Evolutionary conservation across 2,113 vertebrate species (phyloP), one percentile per base, ranked within the genome.

Genomic region (Gymnarchus niloticus): DNA sequence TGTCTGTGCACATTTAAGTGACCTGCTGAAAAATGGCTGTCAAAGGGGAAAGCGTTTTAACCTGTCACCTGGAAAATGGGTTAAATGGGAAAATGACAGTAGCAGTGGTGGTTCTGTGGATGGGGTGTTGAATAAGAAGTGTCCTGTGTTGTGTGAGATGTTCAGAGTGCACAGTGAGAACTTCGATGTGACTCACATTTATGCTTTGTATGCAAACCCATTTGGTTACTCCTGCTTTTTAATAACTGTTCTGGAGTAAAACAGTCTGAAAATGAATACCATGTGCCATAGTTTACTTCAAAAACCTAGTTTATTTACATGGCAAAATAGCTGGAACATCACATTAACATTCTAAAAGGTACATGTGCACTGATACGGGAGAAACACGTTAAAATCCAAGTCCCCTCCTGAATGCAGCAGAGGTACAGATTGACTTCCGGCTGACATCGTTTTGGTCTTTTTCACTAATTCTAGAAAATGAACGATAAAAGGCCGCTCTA

Each of bases 261-360:
- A 73, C 33, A 41, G 33, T 33, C 37, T 78, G 76, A 78, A n/a
- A n/a, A n/a, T n/a, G n/a, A n/a, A n/a, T n/a, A n/a, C n/a, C n/a
- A n/a, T n/a, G n/a, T n/a, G n/a, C n/a, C n/a, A n/a, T n/a, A 37
- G 76, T 48, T 78, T 37, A 78, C 14, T 73, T 78, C 56, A 82
- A 82, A 82, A 56, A 54, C 25, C 56, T 57, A 83, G 54, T 83
- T 59, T 83, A 83, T 83, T 83, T 37, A 83, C 82, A 82, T 10
- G 49, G 17, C 17, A 25, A 25, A 52, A 81, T 81, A 28, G 21
- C n/a, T 48, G 19, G 81, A 33, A 56, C 37, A 37, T 46, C 37
- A 57, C 46, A 0, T 41, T 59, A 21, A 83, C n/a, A 37, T 73
- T 52, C 51, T 0, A n/a, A 33, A 2, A 51, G 14, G n/a, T 21